Evolutionary conservation across 2,888 invertebrate genomes (phyloP).

Genomic region (Tridacna crocea): DNA sequence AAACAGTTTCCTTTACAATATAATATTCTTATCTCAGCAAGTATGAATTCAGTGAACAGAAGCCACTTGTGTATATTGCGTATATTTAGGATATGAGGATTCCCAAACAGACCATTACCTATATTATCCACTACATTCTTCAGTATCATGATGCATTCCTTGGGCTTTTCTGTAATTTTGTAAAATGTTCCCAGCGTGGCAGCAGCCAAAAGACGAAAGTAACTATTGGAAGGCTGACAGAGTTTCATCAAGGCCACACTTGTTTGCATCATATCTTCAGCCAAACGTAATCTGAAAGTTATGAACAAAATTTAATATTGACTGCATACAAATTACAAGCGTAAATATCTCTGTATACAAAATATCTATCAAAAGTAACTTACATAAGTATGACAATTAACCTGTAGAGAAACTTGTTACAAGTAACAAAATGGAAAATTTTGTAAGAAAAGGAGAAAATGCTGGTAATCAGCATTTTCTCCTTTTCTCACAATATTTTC

Average conservation of each 20-base stretch:
- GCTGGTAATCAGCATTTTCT: not conserved
- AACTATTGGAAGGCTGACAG: slow-evolving; percentile 74
- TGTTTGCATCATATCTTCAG: slow-evolving; percentile 72
- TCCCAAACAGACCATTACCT: slow-evolving; percentile 55
- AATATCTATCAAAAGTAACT: too few species aligned
- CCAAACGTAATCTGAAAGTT: slow-evolving; percentile 67
- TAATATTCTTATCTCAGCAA: too few species aligned
- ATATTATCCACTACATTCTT: slow-evolving; percentile 71
- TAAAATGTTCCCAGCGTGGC: slow-evolving; percentile 79
- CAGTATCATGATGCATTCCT: slow-evolving; percentile 73
- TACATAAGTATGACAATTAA: not conserved
- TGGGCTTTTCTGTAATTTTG: slow-evolving; percentile 73
- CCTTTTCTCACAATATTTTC: slow-evolving; percentile 1
- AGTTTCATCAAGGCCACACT: slow-evolving; percentile 76
- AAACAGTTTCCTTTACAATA: too few species aligned
- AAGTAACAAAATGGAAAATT: not conserved
- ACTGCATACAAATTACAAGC: too few species aligned
- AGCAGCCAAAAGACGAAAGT: slow-evolving; percentile 73
- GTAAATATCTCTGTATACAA: too few species aligned
- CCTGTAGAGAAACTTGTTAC: not conserved
- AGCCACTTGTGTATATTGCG: too few species aligned
- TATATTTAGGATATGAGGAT: too few species aligned
- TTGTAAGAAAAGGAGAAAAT: not conserved
- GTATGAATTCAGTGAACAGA: too few species aligned
- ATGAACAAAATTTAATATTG: too few species aligned